Base-by-base conservation (phyloP, 2,797 vertebrate species). In the Anolis apletophallus region DNA sequence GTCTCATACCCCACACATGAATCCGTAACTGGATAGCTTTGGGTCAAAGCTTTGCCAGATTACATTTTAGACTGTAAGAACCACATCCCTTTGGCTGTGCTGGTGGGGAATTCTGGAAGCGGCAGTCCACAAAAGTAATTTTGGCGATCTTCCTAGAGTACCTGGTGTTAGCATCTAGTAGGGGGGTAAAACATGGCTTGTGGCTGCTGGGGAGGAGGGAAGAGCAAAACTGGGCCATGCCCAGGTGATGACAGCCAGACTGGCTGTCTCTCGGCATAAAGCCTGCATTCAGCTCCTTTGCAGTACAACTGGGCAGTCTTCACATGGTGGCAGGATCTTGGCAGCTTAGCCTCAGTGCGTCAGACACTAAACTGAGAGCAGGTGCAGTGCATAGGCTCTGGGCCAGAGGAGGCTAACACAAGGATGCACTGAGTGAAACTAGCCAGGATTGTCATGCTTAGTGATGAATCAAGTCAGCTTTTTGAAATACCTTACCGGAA, bases 401-500 rank as follows among this genome's bases (percentile, higher is more conserved):
- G 67, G 86, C 86, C 86, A 87, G 57, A 36, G 57, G 57, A 86
- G 71, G 67, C 57, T 36, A 74, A 74, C 40, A 64, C 78, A 74
- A 80, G 78, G 85, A n/a, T 19, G 26, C 68, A 54, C 52, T 69
- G 10, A 79, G 67, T 83, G 32, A 79, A 83, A 61, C 57, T n/a
- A 79, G 26, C 64, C 34, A 16, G 64, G 68, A 64, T 80, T 50
- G 21, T 36, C 23, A 73, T 54, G 81, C 59, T 67, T 80, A 80
- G 59, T 40, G 67, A 73, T 80, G 81, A 73, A 84, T 74, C 68
- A 72, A 79, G 36, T 40, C 75, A 54, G 34, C 85, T 76, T 67
- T 86, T 61, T n/a, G 26, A 61, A 81, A 81, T 76, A 79, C 61
- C 79, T 67, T 54, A n/a, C 46, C 78, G 81, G 68, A 84, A 87